A percentile compares a stretch with the other conserved stretches of the same genome.
Evolutionary conservation across 1,140 invertebrate species (phyloP).

Genomic region (Zaprionus nigranus): DNA sequence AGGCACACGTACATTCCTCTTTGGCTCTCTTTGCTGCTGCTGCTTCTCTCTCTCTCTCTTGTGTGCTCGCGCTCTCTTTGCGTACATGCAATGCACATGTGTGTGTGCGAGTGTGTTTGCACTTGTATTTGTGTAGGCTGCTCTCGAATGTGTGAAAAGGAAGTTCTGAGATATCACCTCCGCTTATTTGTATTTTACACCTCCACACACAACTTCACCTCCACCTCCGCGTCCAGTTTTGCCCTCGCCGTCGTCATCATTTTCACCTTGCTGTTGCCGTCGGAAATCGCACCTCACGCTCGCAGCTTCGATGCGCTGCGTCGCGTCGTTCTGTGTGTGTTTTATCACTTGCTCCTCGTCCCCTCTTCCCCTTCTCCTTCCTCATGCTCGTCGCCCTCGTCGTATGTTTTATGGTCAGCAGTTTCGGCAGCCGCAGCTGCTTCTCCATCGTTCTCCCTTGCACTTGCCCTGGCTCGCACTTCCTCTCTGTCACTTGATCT

Average conservation of each 20-base stretch:
- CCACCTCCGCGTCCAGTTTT: constrained; percentile 6
- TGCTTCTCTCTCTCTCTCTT: neutral
- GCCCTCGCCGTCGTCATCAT: constrained; percentile 9
- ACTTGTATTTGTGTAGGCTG: constrained; percentile 70
- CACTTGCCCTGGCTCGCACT: neutral
- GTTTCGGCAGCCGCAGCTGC: constrained; percentile 26
- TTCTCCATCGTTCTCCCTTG: constrained; percentile 19
- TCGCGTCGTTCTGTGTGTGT: constrained; percentile 32
- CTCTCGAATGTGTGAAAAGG: constrained; percentile 79
- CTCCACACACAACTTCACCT: constrained; percentile 55
- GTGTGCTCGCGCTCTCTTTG: constrained; percentile 1
- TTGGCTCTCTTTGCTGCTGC: neutral
- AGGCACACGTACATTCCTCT: neutral
- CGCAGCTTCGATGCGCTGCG: constrained; percentile 14
- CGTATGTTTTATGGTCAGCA: constrained; percentile 57
- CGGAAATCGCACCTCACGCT: constrained; percentile 54
- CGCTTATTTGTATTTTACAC: constrained; percentile 82
- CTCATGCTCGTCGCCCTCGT: neutral
- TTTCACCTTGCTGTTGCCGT: constrained; percentile 15
- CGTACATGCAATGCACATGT: constrained; percentile 6
- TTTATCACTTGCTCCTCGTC: constrained; percentile 42
- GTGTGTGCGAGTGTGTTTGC: constrained; percentile 12
- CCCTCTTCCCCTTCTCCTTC: neutral
- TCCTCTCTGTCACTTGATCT: constrained; percentile 13
- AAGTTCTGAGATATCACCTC: constrained; percentile 82